These are phyloP conservation scores for Drosophila ustulata DNA, from an alignment of 2,888 invertebrate species.

Conservation along the genomic window DNA sequence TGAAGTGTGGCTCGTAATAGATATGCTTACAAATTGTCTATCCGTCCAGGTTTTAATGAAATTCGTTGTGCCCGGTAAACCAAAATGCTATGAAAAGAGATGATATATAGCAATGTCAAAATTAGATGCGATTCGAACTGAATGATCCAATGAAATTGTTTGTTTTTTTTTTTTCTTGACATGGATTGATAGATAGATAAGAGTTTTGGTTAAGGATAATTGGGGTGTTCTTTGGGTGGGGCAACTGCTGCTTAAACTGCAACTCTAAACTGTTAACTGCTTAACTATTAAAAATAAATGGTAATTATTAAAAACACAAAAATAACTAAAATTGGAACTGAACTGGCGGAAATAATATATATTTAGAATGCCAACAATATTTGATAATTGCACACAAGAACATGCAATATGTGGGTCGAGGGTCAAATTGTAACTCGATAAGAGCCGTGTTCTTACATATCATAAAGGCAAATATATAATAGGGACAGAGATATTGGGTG, in stretches of 20 bases:
- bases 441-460: not conserved
- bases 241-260: slow-evolving; percentile 32
- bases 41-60: slow-evolving; percentile 82
- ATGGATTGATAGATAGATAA: slow-evolving; percentile 21
- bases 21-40: slow-evolving; percentile 82
- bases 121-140: slow-evolving; percentile 54
- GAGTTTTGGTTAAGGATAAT: slow-evolving; percentile 16
- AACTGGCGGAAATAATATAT: not conserved
- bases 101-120: slow-evolving; percentile 73
- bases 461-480: slow-evolving; percentile 1
- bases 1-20: slow-evolving; percentile 40
- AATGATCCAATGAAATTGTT: slow-evolving; percentile 43
- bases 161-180: slow-evolving; percentile 21
- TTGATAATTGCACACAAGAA: slow-evolving; percentile 36
- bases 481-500: not conserved
- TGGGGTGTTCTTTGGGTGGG: slow-evolving; percentile 1
- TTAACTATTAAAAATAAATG: slow-evolving; percentile 24
- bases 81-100: slow-evolving; percentile 82
- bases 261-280: slow-evolving; percentile 18
- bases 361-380: slow-evolving; percentile 27
- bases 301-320: slow-evolving; percentile 5
- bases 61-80: slow-evolving; percentile 81
- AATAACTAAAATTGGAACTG: slow-evolving; percentile 1
- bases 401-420: slow-evolving; percentile 34
- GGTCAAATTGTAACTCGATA: slow-evolving; percentile 8